Base-by-base conservation (phyloP, 2,113 vertebrate species). In the Triplophysa dalaica region DNA sequence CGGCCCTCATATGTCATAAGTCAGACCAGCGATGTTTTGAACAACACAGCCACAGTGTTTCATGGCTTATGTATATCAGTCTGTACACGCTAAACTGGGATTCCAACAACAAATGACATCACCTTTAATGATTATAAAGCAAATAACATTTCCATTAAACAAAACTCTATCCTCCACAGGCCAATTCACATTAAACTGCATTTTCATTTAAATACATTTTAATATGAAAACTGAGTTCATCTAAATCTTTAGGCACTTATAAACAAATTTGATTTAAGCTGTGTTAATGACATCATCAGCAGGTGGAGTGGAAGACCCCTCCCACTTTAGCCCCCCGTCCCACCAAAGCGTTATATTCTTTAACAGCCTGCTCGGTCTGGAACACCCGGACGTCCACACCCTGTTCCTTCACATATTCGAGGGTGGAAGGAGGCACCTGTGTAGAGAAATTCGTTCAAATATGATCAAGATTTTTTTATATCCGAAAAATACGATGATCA, bases 231-330 rank as follows among this genome's bases (percentile, higher is more conserved):
- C 29, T 2, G 6, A 60, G 33, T 43, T 73, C 8, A 43, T 60
- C 12, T 50, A 72, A 50, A 13, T 21, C 29, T 58, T 33, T 64
- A 80, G 73, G 41, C 62, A 62, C 54, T 41, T 54, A 50, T n/a
- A 9, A 22, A 11, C 19, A 0, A 70, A 33, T 62, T 24, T 50
- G 9, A 21, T 48, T 9, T 43, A 43, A 2, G 16, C 24, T 75
- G 29, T 33, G 2, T 9, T 13, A 1, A 21, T 16, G 66, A 67
- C 3, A 0, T 72, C 21, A 41, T 95, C 88, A 98, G 89, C 97
- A 98, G 79, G 97, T 98, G n/a, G 97, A 99, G 80, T 99, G 98
- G 90, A 99, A 99, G 81, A 98, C 89, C 0, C 98, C 98, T 0
- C 97, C 98, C 38, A 98, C 97, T 52, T 84, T 92, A 82, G 87